Evolutionary conservation across 2,113 vertebrate species (phyloP).

Genomic region (Myanophis thanlyinensis): DNA sequence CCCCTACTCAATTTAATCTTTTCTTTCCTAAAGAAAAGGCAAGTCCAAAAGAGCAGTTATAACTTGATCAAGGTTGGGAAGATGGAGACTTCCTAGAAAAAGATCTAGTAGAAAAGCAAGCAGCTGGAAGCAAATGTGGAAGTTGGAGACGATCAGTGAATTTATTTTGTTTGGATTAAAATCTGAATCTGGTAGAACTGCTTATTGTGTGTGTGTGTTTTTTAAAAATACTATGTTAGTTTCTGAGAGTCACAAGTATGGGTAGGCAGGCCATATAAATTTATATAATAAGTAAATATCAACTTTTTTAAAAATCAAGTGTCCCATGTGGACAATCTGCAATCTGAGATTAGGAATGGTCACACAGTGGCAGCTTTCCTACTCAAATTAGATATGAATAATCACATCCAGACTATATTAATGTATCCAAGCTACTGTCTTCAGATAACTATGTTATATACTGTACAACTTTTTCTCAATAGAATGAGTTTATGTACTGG

Average conservation of each 20-base stretch:
- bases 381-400: no score
- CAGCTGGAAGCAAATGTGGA: neutral
- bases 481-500: slow-evolving; percentile 20
- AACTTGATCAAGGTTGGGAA: neutral
- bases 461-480: slow-evolving; percentile 21
- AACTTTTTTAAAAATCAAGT: no score
- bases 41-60: neutral
- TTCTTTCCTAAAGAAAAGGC: neutral
- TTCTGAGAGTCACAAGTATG: neutral
- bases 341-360: no score
- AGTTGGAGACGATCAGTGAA: neutral
- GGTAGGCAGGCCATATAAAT: neutral
- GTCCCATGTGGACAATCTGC: no score
- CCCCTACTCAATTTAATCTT: neutral
- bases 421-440: fast-evolving
- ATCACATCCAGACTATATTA: no score
- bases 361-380: no score
- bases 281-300: neutral
- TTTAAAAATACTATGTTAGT: neutral
- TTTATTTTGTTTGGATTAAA: neutral
- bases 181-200: neutral
- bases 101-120: neutral
- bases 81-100: neutral
- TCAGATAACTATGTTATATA: slow-evolving; percentile 26
- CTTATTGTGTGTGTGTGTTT: no score